Conservation (phyloP, 2,113 vertebrate species). For the Chloebia gouldiae region DNA sequence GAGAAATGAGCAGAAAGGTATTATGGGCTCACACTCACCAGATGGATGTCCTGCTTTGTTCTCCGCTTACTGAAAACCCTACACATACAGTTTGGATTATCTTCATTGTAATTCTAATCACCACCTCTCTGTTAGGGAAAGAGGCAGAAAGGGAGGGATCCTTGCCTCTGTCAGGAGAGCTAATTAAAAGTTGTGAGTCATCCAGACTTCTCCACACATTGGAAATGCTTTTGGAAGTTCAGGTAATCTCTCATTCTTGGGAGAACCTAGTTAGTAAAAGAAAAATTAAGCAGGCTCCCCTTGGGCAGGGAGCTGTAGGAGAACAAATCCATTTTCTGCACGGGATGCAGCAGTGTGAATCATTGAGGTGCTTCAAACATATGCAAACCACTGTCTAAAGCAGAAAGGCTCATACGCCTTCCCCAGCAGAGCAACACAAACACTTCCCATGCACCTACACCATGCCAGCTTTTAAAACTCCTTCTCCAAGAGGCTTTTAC, state of each 20-base stretch:
- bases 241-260: slow-evolving; percentile 58
- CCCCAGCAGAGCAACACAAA: neutral
- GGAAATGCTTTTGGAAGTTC: slow-evolving; percentile 49
- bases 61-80: slow-evolving; percentile 53
- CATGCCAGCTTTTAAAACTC: neutral
- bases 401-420: neutral
- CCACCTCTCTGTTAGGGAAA: slow-evolving; percentile 25
- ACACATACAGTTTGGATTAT: slow-evolving; percentile 66
- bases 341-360: neutral
- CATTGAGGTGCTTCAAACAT: neutral
- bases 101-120: slow-evolving; percentile 70
- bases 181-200: slow-evolving; percentile 65
- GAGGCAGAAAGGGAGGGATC: slow-evolving; percentile 38
- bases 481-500: neutral
- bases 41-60: slow-evolving; percentile 68
- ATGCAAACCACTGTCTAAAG: neutral
- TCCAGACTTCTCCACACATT: neutral
- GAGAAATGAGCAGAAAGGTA: slow-evolving; percentile 67
- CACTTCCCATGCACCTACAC: neutral
- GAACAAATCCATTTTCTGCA: neutral
- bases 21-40: slow-evolving; percentile 61
- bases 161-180: slow-evolving; percentile 42
- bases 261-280: slow-evolving; percentile 2
- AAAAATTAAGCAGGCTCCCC: slow-evolving; percentile 7
- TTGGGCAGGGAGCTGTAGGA: neutral